Conservation (phyloP, 2,797 vertebrate genomes). For the Melanotaenia boesemani region DNA sequence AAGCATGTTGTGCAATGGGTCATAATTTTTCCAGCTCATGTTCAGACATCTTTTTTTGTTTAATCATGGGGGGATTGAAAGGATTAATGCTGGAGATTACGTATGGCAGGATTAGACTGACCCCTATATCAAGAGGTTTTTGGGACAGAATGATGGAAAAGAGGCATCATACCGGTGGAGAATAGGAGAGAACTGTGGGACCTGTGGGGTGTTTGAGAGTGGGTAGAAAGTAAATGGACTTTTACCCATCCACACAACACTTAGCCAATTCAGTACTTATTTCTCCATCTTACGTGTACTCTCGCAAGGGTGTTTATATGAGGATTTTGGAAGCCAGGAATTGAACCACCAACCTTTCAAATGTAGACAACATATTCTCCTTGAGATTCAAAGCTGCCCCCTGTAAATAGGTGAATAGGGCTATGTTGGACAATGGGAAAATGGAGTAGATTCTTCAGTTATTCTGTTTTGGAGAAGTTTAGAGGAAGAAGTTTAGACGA, state of each 20-base stretch:
- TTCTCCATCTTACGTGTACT: neutral
- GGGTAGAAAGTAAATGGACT: slow-evolving; percentile 22
- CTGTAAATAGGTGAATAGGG: neutral
- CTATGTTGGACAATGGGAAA: neutral
- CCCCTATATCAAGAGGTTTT: slow-evolving; percentile 62
- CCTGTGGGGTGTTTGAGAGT: slow-evolving; percentile 30
- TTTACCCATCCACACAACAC: slow-evolving; percentile 6
- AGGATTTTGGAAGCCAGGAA: neutral
- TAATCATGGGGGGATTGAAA: slow-evolving; percentile 75
- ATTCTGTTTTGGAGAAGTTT: too few species aligned
- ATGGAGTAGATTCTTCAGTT: neutral
- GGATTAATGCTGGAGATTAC: slow-evolving; percentile 77
- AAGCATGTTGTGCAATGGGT: slow-evolving; percentile 49
- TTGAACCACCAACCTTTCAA: neutral
- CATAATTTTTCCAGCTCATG: slow-evolving; percentile 61
- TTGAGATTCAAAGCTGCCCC: neutral
- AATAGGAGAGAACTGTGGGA: slow-evolving; percentile 36
- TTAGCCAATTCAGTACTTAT: neutral
- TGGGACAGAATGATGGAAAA: slow-evolving; percentile 40
- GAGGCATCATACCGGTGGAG: slow-evolving; percentile 37
- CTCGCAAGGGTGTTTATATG: neutral
- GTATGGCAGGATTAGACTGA: slow-evolving; percentile 74
- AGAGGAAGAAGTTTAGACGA: too few species aligned
- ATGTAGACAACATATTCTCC: neutral
- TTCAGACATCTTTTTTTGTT: slow-evolving; percentile 77